phyloP scores from a whole-genome alignment of 2,888 invertebrate genomes.

The Harpalus rubripes region DNA sequence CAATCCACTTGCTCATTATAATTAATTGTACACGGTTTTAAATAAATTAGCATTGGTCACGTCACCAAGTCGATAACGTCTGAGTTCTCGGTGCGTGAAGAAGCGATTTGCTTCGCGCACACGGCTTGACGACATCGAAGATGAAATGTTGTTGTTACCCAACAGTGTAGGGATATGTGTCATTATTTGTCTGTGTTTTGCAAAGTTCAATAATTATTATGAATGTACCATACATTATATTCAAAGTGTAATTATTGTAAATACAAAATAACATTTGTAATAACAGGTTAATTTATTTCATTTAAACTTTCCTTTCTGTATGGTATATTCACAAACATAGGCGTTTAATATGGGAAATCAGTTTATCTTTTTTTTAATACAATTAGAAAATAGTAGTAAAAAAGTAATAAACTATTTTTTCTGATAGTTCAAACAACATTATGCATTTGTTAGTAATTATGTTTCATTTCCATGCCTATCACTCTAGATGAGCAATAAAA shows the following conservation, averaged over 20 bases:
- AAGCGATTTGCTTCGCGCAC: slow-evolving; percentile 3
- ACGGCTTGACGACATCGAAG: neutral
- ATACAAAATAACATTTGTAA: neutral
- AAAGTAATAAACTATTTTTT: too few species aligned
- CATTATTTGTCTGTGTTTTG: neutral
- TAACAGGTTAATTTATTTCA: neutral
- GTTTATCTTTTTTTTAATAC: too few species aligned
- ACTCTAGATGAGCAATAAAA: too few species aligned
- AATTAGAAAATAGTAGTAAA: too few species aligned
- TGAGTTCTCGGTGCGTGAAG: neutral
- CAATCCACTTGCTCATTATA: slow-evolving; percentile 53
- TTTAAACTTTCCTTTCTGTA: neutral
- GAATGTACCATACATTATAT: neutral
- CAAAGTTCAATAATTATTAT: neutral
- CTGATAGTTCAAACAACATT: too few species aligned
- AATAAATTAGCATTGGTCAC: slow-evolving; percentile 53
- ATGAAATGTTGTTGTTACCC: neutral
- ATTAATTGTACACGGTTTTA: slow-evolving; percentile 48
- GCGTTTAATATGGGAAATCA: too few species aligned
- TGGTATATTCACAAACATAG: too few species aligned
- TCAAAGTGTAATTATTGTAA: neutral
- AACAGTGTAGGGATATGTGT: neutral
- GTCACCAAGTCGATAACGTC: slow-evolving; percentile 18
- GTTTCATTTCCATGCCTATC: too few species aligned
- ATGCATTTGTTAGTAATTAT: too few species aligned